phyloP scores from a whole-genome alignment of 1,140 invertebrate species.

The Hyphantria cunea region DNA sequence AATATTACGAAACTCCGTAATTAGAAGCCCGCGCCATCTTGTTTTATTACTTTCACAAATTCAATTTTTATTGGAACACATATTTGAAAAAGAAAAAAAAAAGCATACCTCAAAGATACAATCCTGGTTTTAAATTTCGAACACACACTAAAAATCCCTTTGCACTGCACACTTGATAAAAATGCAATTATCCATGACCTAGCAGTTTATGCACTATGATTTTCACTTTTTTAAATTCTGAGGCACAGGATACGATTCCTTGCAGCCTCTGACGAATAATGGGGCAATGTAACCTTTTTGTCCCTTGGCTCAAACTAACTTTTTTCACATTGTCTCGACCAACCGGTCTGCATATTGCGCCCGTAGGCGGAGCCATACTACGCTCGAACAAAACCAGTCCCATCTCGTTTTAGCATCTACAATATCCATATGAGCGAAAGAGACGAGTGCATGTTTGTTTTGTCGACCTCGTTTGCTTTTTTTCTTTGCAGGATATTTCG shows the following conservation, averaged over 20 bases:
- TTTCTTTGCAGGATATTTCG: conserved; percentile 12
- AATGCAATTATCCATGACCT: conserved; percentile 20
- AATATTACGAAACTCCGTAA: too few species aligned
- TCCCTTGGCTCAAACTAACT: conserved; percentile 38
- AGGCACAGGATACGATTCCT: conserved; percentile 41
- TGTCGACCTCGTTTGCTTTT: background rate
- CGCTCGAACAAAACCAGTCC: background rate
- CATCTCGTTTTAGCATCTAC: conserved; percentile 35
- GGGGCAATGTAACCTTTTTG: conserved; percentile 40
- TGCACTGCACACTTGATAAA: conserved; percentile 12
- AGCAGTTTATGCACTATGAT: conserved; percentile 40
- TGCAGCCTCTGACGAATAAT: conserved; percentile 16
- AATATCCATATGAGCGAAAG: conserved; percentile 11
- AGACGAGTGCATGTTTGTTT: conserved; percentile 27
- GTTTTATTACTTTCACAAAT: too few species aligned
- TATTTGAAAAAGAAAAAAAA: too few species aligned
- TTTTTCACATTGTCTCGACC: conserved; percentile 46
- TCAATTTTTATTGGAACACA: too few species aligned
- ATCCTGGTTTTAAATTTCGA: background rate
- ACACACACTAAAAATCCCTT: conserved; percentile 11
- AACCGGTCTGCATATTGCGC: conserved; percentile 38
- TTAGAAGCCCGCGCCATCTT: too few species aligned
- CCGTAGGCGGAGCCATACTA: conserved; percentile 42
- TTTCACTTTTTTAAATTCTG: conserved; percentile 42
- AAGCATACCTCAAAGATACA: conserved; percentile 10